Evolutionary conservation across 2,797 vertebrate genomes (phyloP).

Genomic region (Anguilla anguilla): DNA sequence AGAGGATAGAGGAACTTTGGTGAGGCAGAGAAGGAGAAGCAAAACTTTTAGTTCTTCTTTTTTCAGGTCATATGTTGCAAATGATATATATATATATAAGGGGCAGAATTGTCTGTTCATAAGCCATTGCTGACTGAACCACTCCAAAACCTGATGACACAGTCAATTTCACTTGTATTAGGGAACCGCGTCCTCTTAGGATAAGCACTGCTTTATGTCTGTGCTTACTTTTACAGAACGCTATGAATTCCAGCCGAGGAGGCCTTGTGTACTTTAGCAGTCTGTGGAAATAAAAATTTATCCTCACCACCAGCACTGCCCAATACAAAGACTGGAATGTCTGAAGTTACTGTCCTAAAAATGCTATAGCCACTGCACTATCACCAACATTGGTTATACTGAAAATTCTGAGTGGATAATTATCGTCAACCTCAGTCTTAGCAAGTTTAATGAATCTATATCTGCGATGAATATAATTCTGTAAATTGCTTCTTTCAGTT

Average conservation of each 20-base stretch:
- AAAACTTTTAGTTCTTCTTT: constrained; percentile 22
- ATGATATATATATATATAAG: not conserved
- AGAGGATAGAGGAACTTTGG: not conserved
- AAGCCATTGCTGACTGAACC: not conserved
- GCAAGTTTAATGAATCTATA: not conserved
- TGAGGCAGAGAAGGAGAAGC: constrained; percentile 8
- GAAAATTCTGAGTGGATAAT: not conserved
- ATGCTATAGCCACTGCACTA: not conserved
- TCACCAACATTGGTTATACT: not conserved
- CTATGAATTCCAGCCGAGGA: not conserved
- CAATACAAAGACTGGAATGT: not conserved
- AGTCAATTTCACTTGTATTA: not conserved
- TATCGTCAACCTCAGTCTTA: not conserved
- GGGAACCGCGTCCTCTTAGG: not conserved
- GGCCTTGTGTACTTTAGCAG: not conserved
- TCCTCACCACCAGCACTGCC: not conserved
- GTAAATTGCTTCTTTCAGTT: not conserved
- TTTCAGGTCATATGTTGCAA: not conserved
- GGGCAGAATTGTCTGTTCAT: not conserved
- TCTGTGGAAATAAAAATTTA: not conserved
- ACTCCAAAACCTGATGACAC: not conserved
- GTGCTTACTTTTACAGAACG: not conserved
- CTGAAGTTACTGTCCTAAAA: not conserved
- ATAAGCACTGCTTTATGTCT: not conserved
- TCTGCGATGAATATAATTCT: not conserved